Evolutionary conservation across 1,140 invertebrate genomes (phyloP).

Genomic region (Sminthurinus signatus): DNA sequence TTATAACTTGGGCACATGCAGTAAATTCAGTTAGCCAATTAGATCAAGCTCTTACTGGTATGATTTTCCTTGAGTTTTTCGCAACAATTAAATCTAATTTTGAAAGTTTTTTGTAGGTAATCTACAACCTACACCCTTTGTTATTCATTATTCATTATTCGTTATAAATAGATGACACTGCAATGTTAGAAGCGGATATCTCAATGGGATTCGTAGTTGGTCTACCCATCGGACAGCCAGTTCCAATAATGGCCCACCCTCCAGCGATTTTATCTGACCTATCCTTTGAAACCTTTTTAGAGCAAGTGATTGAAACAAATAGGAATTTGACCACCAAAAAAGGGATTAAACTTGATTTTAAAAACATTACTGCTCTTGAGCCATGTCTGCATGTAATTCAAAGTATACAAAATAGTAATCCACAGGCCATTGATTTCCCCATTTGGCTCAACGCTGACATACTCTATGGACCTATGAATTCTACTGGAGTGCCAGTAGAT

Average conservation of each 20-base stretch:
- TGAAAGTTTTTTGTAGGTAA: no score
- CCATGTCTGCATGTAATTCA: constrained; percentile 55
- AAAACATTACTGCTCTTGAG: constrained; percentile 68
- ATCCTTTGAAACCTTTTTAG: constrained; percentile 64
- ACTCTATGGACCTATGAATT: constrained; percentile 65
- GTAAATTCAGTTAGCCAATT: constrained; percentile 64
- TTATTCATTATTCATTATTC: no score
- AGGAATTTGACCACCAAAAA: constrained; percentile 47
- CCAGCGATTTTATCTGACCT: constrained; percentile 66
- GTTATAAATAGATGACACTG: constrained; percentile 56
- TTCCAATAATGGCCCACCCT: constrained; percentile 82
- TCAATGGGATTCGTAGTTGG: constrained; percentile 55
- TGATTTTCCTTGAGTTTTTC: no score
- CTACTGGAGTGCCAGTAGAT: constrained; percentile 57
- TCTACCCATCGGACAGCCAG: constrained; percentile 40
- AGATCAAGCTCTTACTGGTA: constrained; percentile 47
- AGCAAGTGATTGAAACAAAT: constrained; percentile 50
- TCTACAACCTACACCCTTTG: constrained; percentile 11
- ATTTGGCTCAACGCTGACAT: constrained; percentile 89
- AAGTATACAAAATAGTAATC: constrained; percentile 32
- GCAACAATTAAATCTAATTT: no score
- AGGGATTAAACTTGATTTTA: constrained; percentile 85
- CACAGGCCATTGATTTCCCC: constrained; percentile 55
- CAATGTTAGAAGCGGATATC: constrained; percentile 86
- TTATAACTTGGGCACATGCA: constrained; percentile 74